Evolutionary conservation across 2,113 vertebrate species (phyloP).

Genomic region (Brevimyrus niger): DNA sequence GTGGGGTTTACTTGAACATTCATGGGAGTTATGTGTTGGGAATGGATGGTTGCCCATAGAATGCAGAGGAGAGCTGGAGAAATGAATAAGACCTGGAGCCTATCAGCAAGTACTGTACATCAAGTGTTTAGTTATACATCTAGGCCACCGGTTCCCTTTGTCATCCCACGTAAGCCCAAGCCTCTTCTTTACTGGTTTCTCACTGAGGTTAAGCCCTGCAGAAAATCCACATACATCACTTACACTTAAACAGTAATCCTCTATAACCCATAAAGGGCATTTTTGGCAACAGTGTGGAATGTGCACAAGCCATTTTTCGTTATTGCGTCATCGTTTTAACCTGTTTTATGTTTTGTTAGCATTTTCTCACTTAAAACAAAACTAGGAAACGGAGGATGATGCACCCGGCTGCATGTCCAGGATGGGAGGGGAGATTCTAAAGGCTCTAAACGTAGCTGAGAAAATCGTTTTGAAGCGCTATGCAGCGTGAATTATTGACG

Average conservation of each 20-base stretch:
- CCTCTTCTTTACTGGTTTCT: not conserved
- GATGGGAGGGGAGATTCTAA: not conserved
- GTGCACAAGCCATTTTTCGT: not conserved
- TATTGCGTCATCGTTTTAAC: not conserved
- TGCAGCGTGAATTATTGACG: not conserved
- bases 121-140: not conserved
- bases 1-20: not conserved
- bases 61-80: not conserved
- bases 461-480: not conserved
- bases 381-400: not conserved
- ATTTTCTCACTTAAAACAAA: not conserved
- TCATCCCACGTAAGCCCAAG: not conserved
- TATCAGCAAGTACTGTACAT: not conserved
- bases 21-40: not conserved
- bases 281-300: not conserved
- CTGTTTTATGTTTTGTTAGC: not conserved
- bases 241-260: not conserved
- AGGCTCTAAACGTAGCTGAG: not conserved
- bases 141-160: not conserved
- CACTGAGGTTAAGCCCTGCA: not conserved
- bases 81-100: not conserved
- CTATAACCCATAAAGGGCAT: not conserved
- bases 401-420: not conserved
- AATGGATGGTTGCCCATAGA: not conserved
- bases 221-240: not conserved